Base-by-base conservation (phyloP, 1,140 invertebrate genomes). In the Lamellibrachia luymesi region DNA sequence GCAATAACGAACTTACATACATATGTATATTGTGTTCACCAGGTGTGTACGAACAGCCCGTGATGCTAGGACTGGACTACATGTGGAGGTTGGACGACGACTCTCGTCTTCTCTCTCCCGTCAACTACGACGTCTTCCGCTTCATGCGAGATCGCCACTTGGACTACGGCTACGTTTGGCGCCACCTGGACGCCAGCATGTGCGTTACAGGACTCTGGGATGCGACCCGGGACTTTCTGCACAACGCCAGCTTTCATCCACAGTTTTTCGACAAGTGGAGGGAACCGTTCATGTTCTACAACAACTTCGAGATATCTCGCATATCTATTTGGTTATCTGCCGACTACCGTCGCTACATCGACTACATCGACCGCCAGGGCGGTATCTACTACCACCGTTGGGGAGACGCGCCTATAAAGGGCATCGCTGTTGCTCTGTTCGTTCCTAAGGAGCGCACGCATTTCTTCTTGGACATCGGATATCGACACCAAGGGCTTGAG, bases 51-150 rank as follows among this genome's bases (percentile, higher is more conserved):
- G 56, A 93, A 49, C 52, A 93, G 64, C 27, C 56, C 52, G 51
- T 56, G 25, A 90, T 90, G 6, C 8, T 2, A 17, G 49, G 8
- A n/a, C 8, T 93, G 5, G 52, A 93, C 13, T 93, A 89, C 80
- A 17, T 17, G 27, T 93, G 92, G 92, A 52, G 92, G n/a, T 56
- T 93, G 38, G 92, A 93, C 92, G 89, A 80, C n/a, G 92, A 93
- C 92, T 93, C 92, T 4, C n/a, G 2, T 8, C 89, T 93, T 7
- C 89, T 10, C 17, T 8, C 56, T 10, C 38, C 51, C 0, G n/a
- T 93, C 89, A 50, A 10, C 27, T 93, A 89, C 80, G 92, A 93
- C 8, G 51, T 93, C 8, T 93, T 93, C 92, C 52, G 51, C 13
- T 93, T 93, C 25, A 92, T 92, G 92, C 50, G 10, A 7, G 10